Evolutionary conservation across 2,113 vertebrate genomes (phyloP), one percentile per base, ranked within the genome.

Genomic region (Oreochromis tanganicae): DNA sequence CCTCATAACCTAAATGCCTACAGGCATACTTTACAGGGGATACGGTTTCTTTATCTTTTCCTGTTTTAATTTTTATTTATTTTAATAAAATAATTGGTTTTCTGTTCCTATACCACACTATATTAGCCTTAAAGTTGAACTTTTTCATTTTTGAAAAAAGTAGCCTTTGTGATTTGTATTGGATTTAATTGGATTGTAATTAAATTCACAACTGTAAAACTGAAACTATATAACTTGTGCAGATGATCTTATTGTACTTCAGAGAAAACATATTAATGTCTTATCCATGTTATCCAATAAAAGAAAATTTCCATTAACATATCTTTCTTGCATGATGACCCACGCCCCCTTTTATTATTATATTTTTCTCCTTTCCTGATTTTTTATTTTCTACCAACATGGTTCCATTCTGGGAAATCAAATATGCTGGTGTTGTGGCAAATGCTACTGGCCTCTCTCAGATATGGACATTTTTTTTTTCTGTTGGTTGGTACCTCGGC

Each of bases 1-100:
- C 66, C 43, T 87, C 82, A 87, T 85, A 86, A 87, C 82, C 68
- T 50, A 56, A 68, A 75, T 50, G 36, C 84, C 82, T 54, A 1
- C 17, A 38, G 87, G 78, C 29, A 48, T 19, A 8, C 57, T 14
- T 50, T 36, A 8, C 19, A 52, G 52, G 29, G 82, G 50, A 38
- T 38, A 36, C 1, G 66, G 7, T 36, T 75, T 85, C 10, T 83
- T 81, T 59, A 71, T 38, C 12, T 17, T 43, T 43, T 17, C 19
- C 19, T 34, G 50, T 57, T 56, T 78, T 13, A 5, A 52, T 78
- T 78, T 52, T 32, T 32, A 75, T 78, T 50, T 32, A 9, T 78
- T 78, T 19, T 52, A 34, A 46, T 46, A 73, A 29, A 52, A 50
- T 78, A 52, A 78, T 11, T 52, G 1, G 17, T 34, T 78, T 50